phyloP scores from a whole-genome alignment of 2,888 invertebrate species.

The Dicranocentrus wangi region DNA sequence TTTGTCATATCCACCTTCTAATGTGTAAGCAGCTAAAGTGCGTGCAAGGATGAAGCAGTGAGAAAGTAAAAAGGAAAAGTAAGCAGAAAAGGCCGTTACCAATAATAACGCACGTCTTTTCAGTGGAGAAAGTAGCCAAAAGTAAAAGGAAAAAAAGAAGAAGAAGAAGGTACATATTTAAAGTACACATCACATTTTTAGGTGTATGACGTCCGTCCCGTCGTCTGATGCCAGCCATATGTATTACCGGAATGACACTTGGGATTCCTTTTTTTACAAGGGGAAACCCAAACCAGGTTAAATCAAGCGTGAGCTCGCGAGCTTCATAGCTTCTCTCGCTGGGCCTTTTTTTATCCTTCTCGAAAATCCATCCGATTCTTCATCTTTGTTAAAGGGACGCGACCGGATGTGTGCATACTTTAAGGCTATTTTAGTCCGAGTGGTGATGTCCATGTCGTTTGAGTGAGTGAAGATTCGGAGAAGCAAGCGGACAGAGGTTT shows the following conservation, averaged over 20 bases:
- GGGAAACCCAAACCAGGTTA: conserved; percentile 30
- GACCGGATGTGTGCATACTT: conserved; percentile 26
- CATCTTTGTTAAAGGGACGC: neutral
- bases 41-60: neutral
- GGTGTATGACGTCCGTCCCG: neutral
- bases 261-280: neutral
- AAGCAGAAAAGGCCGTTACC: neutral
- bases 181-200: neutral
- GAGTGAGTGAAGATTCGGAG: conserved; percentile 19
- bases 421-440: conserved; percentile 11
- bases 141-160: no score
- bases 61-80: neutral
- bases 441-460: no score
- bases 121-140: conserved; percentile 6
- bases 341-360: neutral
- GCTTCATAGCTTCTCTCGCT: no score
- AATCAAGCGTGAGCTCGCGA: conserved; percentile 39
- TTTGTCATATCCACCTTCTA: no score
- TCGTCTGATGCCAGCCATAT: neutral
- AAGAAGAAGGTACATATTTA: neutral
- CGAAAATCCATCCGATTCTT: conserved; percentile 11
- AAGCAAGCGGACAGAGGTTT: neutral
- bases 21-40: conserved; percentile 1
- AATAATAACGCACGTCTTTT: neutral
- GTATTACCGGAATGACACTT: conserved; percentile 14